phyloP scores from a whole-genome alignment of 2,888 invertebrate species.

The Alviniconcha strummeri region DNA sequence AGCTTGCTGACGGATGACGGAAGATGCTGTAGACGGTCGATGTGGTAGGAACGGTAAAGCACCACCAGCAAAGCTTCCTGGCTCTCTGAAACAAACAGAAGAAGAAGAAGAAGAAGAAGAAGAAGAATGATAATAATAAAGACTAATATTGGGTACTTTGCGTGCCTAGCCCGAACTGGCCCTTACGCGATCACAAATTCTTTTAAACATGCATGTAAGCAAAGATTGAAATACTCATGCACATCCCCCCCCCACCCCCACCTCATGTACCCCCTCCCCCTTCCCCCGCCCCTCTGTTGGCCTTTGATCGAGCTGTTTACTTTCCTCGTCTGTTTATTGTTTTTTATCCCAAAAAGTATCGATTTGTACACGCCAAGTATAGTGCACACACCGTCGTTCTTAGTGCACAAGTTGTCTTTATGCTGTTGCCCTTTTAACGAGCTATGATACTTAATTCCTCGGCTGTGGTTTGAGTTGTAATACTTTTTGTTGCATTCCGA shows the following conservation, averaged over 20 bases:
- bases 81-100: background rate
- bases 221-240: background rate
- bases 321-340: background rate
- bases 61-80: background rate
- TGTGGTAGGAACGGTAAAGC: background rate
- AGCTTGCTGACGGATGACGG: background rate
- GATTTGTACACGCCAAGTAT: too few relatives aligned
- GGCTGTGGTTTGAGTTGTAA: background rate
- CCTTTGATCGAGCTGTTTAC: too few relatives aligned
- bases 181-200: background rate
- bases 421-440: too few relatives aligned
- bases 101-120: background rate
- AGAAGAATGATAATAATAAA: background rate
- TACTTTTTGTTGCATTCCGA: background rate
- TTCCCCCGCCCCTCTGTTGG: too few relatives aligned
- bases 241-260: background rate
- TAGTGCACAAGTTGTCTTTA: too few relatives aligned
- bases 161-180: too few relatives aligned
- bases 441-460: too few relatives aligned
- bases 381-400: too few relatives aligned
- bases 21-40: background rate
- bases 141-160: background rate
- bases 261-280: too few relatives aligned
- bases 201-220: background rate
- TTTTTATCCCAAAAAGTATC: background rate